Conservation (phyloP, 2,113 vertebrate species). For the Nipponia nippon region DNA sequence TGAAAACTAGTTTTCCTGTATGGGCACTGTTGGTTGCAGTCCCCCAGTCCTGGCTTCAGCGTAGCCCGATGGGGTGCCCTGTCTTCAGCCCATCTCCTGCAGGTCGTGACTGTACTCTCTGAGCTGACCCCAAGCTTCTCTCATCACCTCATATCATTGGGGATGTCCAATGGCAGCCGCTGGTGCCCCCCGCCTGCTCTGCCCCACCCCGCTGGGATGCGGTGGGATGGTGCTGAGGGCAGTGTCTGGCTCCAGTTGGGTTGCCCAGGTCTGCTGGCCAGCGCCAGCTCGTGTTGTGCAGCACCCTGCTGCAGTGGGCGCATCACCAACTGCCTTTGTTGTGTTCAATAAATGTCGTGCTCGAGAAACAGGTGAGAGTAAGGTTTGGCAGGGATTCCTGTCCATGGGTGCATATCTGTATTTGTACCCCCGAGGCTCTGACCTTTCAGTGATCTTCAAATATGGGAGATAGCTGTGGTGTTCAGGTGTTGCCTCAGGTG, state of each 20-base stretch:
- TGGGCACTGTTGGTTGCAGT: background rate
- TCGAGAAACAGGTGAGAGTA: background rate
- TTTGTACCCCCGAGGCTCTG: background rate
- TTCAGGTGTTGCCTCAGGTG: background rate
- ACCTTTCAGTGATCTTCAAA: background rate
- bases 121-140: background rate
- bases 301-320: background rate
- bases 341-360: background rate
- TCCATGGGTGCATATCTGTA: background rate
- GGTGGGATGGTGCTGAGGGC: background rate
- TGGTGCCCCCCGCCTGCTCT: background rate
- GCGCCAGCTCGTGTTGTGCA: fast-evolving
- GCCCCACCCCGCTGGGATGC: too few relatives aligned
- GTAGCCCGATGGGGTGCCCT: fast-evolving
- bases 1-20: background rate
- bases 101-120: background rate
- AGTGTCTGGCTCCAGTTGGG: background rate
- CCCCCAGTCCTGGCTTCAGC: background rate
- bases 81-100: background rate
- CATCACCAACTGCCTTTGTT: background rate
- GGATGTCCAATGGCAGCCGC: fast-evolving
- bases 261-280: background rate
- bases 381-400: background rate
- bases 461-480: background rate
- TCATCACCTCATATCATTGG: background rate